Evolutionary conservation across 2,888 invertebrate genomes (phyloP), one percentile per base, ranked within the genome.

Genomic region (Hofmannophila pseudospretella): DNA sequence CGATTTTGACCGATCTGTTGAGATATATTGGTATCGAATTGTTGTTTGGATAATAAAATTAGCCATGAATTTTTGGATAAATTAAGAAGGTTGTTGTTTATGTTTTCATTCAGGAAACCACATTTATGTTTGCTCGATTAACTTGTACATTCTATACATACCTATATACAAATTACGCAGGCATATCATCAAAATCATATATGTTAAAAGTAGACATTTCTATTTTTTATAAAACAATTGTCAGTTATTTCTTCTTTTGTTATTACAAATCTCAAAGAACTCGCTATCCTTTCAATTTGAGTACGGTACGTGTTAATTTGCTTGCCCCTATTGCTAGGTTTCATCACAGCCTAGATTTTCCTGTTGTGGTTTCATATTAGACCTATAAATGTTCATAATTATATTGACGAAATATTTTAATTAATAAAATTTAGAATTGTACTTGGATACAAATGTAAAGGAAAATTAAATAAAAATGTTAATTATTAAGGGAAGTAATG

Each of bases 331-430:
- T 73, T 76, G 64, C 67, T 72, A 66, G 62, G 56, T 74, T 70
- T 72, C 68, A 57, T 61, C n/a, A n/a, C n/a, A n/a, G n/a, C n/a
- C n/a, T n/a, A n/a, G n/a, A n/a, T n/a, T n/a, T n/a, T n/a, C n/a
- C n/a, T n/a, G n/a, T n/a, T n/a, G n/a, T n/a, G n/a, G n/a, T n/a
- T n/a, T n/a, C n/a, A n/a, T n/a, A n/a, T n/a, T n/a, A n/a, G n/a
- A n/a, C n/a, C n/a, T n/a, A n/a, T n/a, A n/a, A n/a, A 16, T 81
- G 74, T 81, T 79, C 77, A 81, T 67, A 69, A 69, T 46, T 23
- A 69, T 73, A 72, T 70, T 70, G 72, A 79, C 53, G 58, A 62
- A 70, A 68, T 67, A 62, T 60, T 63, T 64, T 54, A 65, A 71
- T 60, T 70, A 73, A 76, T 67, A 62, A 67, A 67, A 51, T 67